These are phyloP conservation scores for Epizoanthus stellaris DNA, from an alignment of 92 coral and sea anemone genomes.

Conservation along the genomic window DNA sequence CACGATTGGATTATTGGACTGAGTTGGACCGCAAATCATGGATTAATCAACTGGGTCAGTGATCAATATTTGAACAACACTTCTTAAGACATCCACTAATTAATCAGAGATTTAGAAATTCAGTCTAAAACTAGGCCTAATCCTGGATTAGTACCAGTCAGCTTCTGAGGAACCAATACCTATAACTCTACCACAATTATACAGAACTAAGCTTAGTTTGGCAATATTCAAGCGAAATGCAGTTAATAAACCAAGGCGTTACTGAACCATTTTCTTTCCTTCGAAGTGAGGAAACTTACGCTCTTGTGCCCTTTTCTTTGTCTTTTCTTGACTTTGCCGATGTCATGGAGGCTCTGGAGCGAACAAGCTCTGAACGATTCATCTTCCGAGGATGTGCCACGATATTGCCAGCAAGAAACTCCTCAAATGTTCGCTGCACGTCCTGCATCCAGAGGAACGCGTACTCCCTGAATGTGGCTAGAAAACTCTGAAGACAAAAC, in stretches of 20 bases:
- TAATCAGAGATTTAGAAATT: no score
- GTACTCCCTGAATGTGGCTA: slow-evolving; percentile 95
- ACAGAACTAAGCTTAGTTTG: no score
- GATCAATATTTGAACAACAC: no score
- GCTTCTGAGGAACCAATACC: no score
- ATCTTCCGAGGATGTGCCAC: slow-evolving; percentile 97
- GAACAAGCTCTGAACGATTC: slow-evolving; percentile 92
- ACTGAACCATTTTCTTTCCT: not conserved
- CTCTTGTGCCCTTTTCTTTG: slow-evolving; percentile 75
- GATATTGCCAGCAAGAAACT: slow-evolving; percentile 93
- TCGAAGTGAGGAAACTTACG: slow-evolving; percentile 36
- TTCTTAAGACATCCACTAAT: no score
- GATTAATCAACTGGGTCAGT: no score
- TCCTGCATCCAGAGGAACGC: slow-evolving; percentile 99
- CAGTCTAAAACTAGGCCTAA: no score
- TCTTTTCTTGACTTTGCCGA: slow-evolving; percentile 86
- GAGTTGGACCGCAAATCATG: no score
- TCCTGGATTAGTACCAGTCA: no score
- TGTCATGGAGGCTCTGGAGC: slow-evolving; percentile 88
- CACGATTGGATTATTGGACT: no score
- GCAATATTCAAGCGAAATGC: not conserved
- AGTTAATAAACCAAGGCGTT: not conserved
- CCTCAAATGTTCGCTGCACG: slow-evolving; percentile 94
- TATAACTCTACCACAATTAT: no score
- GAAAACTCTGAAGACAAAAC: no score